Base-by-base conservation (phyloP, 2,113 vertebrate genomes). In the Anser brachyrhynchus region DNA sequence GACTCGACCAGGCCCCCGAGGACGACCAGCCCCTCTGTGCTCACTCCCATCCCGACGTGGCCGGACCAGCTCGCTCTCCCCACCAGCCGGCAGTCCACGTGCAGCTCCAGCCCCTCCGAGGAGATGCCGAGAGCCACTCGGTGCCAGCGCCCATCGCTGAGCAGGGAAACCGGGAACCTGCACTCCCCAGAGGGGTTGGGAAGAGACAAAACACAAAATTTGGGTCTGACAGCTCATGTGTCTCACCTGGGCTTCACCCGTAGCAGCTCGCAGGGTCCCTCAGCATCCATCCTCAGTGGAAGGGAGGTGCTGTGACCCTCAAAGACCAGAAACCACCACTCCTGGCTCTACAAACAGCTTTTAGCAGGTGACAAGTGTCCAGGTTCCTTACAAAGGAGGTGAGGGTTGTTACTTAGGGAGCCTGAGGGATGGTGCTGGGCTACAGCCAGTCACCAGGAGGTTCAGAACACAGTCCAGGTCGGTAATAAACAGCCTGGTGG, bases 111-210 rank as follows among this genome's bases (percentile, higher is more conserved):
- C 18, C 95, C 96, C 67, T 97, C 95, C 43, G 93, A 35, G 33
- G 98, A 98, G 87, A 99, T 98, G 37, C 98, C 93, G n/a, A 99
- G 69, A 1, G 98, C 98, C 87, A 99, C 95, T 3, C 41, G 97
- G 93, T 99, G 99, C 99, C 99, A 99, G 62, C 25, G 90, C 37
- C 98, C 98, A 33, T 99, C 98, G 0, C 98, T 95, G 9, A 99
- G 97, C 55, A 92, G 90, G 25, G 97, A 89, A 51, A 99, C 89
- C 0, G 99, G 98, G 95, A 99, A 99, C 96, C 99, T 99, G 95
- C 3, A 25, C 9, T 54, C 5, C 55, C 61, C 93, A 1, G 29
- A 20, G 25, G 4, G 31, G 8, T 18, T 46, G 55, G 15, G 21
- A 76, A 65, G 66, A 76, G 59, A 29, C 31, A 78, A 15, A 84